A percentile compares a stretch with the other conserved stretches of the same genome.
phyloP scores from a whole-genome alignment of 2,113 vertebrate species.

The Ctenodactylus gundi region DNA sequence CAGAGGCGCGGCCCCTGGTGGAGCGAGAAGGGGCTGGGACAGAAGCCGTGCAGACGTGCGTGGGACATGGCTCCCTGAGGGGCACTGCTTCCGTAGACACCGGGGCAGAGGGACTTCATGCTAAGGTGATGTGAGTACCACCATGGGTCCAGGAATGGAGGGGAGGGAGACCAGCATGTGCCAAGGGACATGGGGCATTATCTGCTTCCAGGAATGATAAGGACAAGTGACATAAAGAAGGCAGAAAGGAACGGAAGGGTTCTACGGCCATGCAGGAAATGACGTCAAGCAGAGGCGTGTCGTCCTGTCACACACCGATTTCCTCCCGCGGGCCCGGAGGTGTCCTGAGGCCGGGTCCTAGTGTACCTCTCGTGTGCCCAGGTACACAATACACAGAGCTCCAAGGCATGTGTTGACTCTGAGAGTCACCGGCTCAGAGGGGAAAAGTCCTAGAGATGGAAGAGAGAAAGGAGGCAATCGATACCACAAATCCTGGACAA shows the following conservation, averaged over 20 bases:
- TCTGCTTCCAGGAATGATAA: background rate
- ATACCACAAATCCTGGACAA: background rate
- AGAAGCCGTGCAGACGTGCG: background rate
- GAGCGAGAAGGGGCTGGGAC: background rate
- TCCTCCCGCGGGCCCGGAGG: too few species aligned
- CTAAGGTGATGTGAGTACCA: background rate
- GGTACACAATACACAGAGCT: background rate
- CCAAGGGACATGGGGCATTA: background rate
- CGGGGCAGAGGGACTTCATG: background rate
- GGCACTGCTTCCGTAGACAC: background rate
- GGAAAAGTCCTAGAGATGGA: background rate
- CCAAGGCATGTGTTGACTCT: background rate
- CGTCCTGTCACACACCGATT: too few species aligned
- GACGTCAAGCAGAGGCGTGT: background rate
- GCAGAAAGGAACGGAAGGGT: background rate
- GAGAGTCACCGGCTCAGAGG: background rate
- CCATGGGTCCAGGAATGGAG: background rate
- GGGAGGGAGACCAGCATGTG: background rate
- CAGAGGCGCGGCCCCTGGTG: too few species aligned
- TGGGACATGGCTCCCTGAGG: background rate
- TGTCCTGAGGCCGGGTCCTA: too few species aligned
- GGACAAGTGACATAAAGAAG: background rate
- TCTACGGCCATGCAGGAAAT: background rate
- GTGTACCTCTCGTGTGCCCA: background rate
- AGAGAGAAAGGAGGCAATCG: background rate